Conservation (phyloP, 1,140 invertebrate genomes). For the Pseudomyrmex gracilis region DNA sequence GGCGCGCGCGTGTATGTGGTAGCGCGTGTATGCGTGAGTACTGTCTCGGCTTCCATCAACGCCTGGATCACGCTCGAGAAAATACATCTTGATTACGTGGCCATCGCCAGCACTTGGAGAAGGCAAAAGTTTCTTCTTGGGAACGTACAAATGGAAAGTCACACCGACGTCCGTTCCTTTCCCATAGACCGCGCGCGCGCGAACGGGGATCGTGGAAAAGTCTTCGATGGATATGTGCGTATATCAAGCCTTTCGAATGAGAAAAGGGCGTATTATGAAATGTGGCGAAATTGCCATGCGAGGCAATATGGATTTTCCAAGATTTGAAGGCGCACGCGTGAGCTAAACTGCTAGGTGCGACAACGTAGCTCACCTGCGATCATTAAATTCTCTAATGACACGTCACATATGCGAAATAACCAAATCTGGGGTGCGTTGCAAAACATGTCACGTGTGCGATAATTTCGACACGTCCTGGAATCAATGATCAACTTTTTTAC, state of each 20-base stretch:
- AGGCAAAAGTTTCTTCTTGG: constrained; percentile 73
- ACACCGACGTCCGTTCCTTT: constrained; percentile 75
- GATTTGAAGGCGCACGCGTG: not conserved
- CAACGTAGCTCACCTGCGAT: too few relatives aligned
- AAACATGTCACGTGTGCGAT: too few relatives aligned
- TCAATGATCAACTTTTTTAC: too few relatives aligned
- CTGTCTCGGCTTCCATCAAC: constrained; percentile 26
- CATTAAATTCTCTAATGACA: too few relatives aligned
- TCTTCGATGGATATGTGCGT: constrained; percentile 19
- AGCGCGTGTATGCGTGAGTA: not conserved
- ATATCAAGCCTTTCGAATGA: not conserved
- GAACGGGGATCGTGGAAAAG: constrained; percentile 64
- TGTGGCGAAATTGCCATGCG: not conserved
- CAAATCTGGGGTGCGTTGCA: too few relatives aligned
- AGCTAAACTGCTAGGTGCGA: too few relatives aligned
- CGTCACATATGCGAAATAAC: too few relatives aligned
- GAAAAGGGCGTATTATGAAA: constrained; percentile 55
- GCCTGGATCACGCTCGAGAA: constrained; percentile 50
- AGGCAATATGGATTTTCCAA: not conserved
- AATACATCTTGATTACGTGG: constrained; percentile 57
- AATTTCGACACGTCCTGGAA: too few relatives aligned
- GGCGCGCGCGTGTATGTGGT: not conserved
- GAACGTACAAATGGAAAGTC: constrained; percentile 73
- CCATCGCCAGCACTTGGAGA: constrained; percentile 24
- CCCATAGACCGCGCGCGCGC: constrained; percentile 68